A percentile compares a stretch with the other conserved stretches of the same genome.
Conservation (phyloP, 2,113 vertebrate species). For the Pluvianellus socialis region DNA sequence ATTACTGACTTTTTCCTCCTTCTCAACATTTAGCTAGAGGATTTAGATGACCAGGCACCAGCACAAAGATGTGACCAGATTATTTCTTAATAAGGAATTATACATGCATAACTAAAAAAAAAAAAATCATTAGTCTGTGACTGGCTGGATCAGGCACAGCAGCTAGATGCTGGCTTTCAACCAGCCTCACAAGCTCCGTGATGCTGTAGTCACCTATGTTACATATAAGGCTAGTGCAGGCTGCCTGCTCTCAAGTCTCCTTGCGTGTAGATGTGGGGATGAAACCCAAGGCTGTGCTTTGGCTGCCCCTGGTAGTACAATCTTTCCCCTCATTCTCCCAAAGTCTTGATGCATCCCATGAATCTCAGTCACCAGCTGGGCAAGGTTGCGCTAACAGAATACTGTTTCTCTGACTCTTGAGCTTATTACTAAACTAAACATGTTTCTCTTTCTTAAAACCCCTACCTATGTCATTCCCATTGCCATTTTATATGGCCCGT, state of each 20-base stretch:
- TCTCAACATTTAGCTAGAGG: too few relatives aligned
- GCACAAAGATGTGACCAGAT: not conserved
- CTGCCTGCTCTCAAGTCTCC: not conserved
- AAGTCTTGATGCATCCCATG: not conserved
- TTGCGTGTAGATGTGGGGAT: too few relatives aligned
- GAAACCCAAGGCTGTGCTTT: not conserved
- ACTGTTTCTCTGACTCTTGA: not conserved
- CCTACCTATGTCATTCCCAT: rapidly evolving
- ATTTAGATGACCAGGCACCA: not conserved
- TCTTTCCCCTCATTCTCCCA: not conserved
- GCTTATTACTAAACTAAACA: not conserved
- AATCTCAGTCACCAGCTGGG: not conserved
- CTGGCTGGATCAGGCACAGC: not conserved
- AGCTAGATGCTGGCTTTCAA: not conserved
- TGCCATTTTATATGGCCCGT: not conserved
- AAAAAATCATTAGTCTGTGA: not conserved
- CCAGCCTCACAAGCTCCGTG: not conserved
- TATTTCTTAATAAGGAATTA: not conserved
- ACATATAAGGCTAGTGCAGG: rapidly evolving
- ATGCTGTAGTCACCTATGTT: not conserved
- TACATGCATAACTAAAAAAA: not conserved
- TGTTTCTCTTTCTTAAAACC: not conserved
- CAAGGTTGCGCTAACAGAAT: not conserved
- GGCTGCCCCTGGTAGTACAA: not conserved
- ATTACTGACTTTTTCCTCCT: not conserved